Conservation (phyloP, 2,888 invertebrate species). For the Acanthosepion pharaonis region DNA sequence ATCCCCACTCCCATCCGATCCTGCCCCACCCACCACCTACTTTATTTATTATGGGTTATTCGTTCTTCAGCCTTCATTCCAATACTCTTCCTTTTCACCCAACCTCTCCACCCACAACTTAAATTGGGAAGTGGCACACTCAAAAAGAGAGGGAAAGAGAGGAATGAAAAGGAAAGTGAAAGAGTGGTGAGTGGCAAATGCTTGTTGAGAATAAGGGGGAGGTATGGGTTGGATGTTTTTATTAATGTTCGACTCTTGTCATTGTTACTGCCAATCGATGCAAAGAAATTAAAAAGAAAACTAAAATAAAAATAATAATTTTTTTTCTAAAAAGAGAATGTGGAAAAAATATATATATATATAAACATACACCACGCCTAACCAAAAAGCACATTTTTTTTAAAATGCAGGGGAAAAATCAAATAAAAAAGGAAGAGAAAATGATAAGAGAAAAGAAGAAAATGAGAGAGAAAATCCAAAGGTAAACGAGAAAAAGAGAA, state of each 20-base stretch:
- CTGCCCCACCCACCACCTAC: no score
- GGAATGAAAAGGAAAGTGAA: not conserved
- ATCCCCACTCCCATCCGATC: not conserved
- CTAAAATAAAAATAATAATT: no score
- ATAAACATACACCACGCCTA: not conserved
- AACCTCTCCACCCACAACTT: not conserved
- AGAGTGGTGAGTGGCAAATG: not conserved
- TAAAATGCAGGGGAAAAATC: not conserved
- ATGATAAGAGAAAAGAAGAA: no score
- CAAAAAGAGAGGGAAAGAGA: not conserved
- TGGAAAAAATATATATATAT: no score
- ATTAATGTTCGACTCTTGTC: conserved; percentile 33
- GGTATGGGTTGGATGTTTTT: not conserved
- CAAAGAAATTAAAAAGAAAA: not conserved
- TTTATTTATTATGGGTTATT: conserved; percentile 8
- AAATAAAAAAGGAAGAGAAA: not conserved
- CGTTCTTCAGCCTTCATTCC: not conserved
- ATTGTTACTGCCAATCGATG: conserved; percentile 33
- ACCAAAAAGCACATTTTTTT: not conserved
- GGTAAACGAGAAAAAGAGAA: not conserved
- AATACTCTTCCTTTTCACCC: not conserved
- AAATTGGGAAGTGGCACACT: not conserved
- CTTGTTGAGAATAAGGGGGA: not conserved
- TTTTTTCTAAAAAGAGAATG: no score
- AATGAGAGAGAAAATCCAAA: not conserved